A percentile compares a stretch with the other conserved stretches of the same genome.
phyloP scores from a whole-genome alignment of 2,113 vertebrate genomes.

The Bos javanicus region DNA sequence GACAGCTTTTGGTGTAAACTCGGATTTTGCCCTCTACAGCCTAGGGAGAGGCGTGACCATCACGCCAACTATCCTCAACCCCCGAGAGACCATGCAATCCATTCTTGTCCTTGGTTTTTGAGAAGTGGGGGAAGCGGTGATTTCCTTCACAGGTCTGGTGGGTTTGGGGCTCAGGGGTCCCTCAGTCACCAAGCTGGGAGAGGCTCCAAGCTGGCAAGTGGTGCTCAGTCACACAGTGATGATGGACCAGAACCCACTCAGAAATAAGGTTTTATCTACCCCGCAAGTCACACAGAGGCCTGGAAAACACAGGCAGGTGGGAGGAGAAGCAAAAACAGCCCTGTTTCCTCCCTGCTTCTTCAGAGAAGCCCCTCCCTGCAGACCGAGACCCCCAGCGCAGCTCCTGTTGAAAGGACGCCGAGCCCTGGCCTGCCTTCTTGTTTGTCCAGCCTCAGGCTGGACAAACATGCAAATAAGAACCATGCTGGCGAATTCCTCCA shows the following conservation, averaged over 20 bases:
- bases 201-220: background rate
- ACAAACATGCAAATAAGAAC: background rate
- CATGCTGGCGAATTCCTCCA: background rate
- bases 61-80: fast-evolving
- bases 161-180: background rate
- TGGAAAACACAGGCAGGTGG: background rate
- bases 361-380: background rate
- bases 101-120: background rate
- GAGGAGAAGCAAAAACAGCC: background rate
- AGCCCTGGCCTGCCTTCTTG: background rate
- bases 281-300: background rate
- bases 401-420: background rate
- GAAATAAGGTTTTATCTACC: background rate
- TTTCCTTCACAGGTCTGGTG: background rate
- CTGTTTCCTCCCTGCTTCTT: background rate
- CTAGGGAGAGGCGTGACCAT: background rate
- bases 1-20: background rate
- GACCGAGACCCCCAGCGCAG: background rate
- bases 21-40: background rate
- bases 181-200: background rate
- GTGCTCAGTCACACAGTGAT: background rate
- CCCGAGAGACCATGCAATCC: background rate
- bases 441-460: background rate
- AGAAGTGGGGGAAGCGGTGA: background rate
- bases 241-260: background rate